Conservation (phyloP, 2,113 vertebrate species). For the Psammodynastes pulverulentus region DNA sequence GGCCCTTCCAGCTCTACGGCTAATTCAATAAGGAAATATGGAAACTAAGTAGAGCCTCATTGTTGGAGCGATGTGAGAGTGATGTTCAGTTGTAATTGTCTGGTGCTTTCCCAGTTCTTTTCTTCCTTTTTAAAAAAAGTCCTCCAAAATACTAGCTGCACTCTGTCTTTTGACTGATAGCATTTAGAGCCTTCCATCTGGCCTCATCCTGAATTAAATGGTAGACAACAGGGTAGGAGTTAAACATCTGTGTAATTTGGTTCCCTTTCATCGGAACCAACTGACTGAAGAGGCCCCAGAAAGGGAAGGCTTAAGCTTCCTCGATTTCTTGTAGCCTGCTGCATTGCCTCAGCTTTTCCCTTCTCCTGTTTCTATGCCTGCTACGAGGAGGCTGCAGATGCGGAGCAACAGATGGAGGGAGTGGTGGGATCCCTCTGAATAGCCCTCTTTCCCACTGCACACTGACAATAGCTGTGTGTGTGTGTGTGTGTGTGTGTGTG, state of each 20-base stretch:
- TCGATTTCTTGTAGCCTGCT: background rate
- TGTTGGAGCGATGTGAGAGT: background rate
- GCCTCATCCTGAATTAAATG: background rate
- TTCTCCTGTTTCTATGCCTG: background rate
- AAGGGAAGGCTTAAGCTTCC: rapidly evolving
- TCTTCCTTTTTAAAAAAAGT: background rate
- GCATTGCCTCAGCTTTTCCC: background rate
- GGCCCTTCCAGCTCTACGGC: background rate
- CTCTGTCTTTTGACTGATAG: background rate
- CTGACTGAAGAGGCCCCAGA: background rate
- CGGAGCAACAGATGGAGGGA: constrained; percentile 4
- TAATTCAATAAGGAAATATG: background rate
- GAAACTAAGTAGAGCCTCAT: background rate
- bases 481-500: too few species aligned
- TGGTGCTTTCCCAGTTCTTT: background rate
- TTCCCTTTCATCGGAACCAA: background rate
- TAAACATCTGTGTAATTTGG: background rate
- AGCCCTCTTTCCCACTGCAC: rapidly evolving
- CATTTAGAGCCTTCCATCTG: background rate
- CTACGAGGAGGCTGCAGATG: background rate
- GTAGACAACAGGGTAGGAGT: background rate
- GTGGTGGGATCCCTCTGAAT: rapidly evolving
- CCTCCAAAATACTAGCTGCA: background rate
- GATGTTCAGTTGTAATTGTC: background rate
- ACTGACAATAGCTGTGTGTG: background rate